Percentiles rank a stretch among this genome's conserved stretches.
phyloP scores from a whole-genome alignment of 2,113 vertebrate genomes.

The Boulengeromyrus knoepffleri region DNA sequence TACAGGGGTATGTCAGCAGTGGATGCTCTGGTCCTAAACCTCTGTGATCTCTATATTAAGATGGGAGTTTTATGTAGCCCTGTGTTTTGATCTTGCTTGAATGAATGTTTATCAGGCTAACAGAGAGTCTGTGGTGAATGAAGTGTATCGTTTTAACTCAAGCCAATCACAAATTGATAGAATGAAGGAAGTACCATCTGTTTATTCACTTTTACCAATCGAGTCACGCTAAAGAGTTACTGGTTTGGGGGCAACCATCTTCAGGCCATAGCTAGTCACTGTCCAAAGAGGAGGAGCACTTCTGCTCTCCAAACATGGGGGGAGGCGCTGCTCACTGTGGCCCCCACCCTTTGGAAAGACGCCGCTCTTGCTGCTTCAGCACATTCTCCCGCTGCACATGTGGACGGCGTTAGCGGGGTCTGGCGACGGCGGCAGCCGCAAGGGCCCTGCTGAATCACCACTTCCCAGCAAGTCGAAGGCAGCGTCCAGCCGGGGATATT shows the following conservation, averaged over 20 bases:
- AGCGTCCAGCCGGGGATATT: constrained; percentile 13
- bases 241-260: neutral
- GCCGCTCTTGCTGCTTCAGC: constrained; percentile 17
- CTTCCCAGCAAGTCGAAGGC: constrained; percentile 12
- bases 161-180: neutral
- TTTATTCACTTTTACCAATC: neutral
- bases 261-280: neutral
- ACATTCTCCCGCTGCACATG: constrained; percentile 12
- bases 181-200: neutral
- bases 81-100: neutral
- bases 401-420: constrained; percentile 17
- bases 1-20: neutral
- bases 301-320: neutral
- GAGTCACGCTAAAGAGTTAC: neutral
- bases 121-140: neutral
- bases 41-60: neutral
- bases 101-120: neutral
- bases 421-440: neutral
- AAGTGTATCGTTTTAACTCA: neutral
- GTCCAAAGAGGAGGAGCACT: neutral
- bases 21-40: neutral
- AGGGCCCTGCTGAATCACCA: constrained; percentile 4
- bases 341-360: neutral
- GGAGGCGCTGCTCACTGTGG: neutral
- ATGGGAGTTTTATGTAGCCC: neutral